These are phyloP conservation scores for Anthonomus grandis DNA, from an alignment of 1,140 invertebrate genomes.

Conservation along the genomic window DNA sequence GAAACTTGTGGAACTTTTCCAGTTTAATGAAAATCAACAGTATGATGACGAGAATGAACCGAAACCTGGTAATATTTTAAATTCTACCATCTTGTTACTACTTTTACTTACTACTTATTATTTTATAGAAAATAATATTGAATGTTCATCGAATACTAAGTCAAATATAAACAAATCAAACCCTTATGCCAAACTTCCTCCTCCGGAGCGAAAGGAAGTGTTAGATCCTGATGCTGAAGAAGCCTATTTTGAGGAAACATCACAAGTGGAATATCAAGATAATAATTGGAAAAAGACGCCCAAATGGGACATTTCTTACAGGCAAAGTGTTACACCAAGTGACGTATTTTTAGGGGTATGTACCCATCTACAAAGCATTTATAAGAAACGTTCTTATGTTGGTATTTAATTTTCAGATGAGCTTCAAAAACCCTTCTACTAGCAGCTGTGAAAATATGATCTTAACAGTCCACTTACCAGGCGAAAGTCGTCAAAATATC, in stretches of 20 bases:
- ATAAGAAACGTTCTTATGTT: not conserved
- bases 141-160: conserved; percentile 1
- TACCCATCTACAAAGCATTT: not conserved
- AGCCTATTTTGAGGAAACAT: conserved; percentile 15
- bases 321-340: conserved; percentile 79
- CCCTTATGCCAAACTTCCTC: conserved; percentile 33
- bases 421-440: conserved; percentile 74
- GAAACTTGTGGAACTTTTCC: not conserved
- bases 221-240: conserved; percentile 20
- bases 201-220: conserved; percentile 16
- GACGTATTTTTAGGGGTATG: conserved; percentile 79
- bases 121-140: not conserved
- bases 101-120: not conserved
- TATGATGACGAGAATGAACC: too few species aligned
- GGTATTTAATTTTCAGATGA: conserved; percentile 60
- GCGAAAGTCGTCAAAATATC: conserved; percentile 63
- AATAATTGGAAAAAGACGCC: conserved; percentile 59
- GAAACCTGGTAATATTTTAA: too few species aligned
- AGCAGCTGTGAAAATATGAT: conserved; percentile 85
- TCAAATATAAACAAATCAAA: conserved; percentile 23
- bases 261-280: not conserved
- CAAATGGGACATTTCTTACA: conserved; percentile 77
- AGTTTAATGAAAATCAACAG: not conserved
- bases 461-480: conserved; percentile 69
- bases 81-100: not conserved